Conservation (phyloP, 2,797 vertebrate genomes). For the Fistularia commersonii region DNA sequence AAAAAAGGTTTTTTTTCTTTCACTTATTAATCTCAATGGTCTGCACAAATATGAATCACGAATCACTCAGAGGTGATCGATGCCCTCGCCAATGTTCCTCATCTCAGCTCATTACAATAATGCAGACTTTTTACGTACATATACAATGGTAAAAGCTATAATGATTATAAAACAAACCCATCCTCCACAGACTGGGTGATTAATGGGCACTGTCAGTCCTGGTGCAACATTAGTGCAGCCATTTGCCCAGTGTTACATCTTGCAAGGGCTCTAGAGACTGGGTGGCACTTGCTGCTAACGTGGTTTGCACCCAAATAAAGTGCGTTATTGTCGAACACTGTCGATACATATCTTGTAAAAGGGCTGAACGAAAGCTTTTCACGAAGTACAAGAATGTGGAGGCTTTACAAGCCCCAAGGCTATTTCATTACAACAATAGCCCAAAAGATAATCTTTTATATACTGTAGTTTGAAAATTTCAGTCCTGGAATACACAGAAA, state of each 20-base stretch:
- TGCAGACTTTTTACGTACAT: slow-evolving; percentile 38
- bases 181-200: slow-evolving; percentile 55
- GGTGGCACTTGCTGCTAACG: slow-evolving; percentile 16
- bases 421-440: too few relatives aligned
- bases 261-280: slow-evolving; percentile 31
- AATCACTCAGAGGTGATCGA: slow-evolving; percentile 49
- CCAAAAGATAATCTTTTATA: too few relatives aligned
- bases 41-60: slow-evolving; percentile 1
- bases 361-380: too few relatives aligned
- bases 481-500: too few relatives aligned
- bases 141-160: slow-evolving; percentile 44
- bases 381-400: too few relatives aligned
- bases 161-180: slow-evolving; percentile 57
- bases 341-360: background rate
- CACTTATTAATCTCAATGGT: background rate
- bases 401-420: too few relatives aligned
- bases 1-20: background rate
- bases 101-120: slow-evolving; percentile 44
- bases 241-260: slow-evolving; percentile 45
- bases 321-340: slow-evolving; percentile 8
- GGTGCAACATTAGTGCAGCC: slow-evolving; percentile 51
- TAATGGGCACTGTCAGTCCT: slow-evolving; percentile 59
- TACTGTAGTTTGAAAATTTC: too few relatives aligned
- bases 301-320: slow-evolving; percentile 18
- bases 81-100: slow-evolving; percentile 15